Percentiles rank a stretch among this genome's conserved stretches.
Evolutionary conservation across 2,888 invertebrate species (phyloP).

Genomic region (Oligia strigilis): DNA sequence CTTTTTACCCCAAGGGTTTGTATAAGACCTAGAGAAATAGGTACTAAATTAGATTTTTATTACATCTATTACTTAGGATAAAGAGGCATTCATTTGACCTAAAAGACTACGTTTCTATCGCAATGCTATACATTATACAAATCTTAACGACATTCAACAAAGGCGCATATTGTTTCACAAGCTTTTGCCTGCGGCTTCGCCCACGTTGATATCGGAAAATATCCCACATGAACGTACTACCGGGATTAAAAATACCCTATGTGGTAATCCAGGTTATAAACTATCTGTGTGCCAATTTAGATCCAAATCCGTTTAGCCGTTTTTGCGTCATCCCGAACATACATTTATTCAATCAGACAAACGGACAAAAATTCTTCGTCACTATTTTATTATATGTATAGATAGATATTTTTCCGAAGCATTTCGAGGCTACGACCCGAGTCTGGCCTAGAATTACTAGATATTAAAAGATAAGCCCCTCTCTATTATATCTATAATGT

Average conservation of each 20-base stretch:
- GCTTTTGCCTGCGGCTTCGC: neutral
- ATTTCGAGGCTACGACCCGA: neutral
- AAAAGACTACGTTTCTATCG: slow-evolving; percentile 3
- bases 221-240: neutral
- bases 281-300: neutral
- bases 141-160: slow-evolving; percentile 17
- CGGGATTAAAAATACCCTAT: neutral
- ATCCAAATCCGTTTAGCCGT: neutral
- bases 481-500: slow-evolving; percentile 19
- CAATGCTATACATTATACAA: slow-evolving; percentile 29
- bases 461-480: slow-evolving; percentile 34
- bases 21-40: slow-evolving; percentile 5
- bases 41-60: slow-evolving; percentile 40
- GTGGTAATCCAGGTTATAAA: neutral
- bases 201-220: neutral
- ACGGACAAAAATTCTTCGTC: neutral
- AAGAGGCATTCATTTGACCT: slow-evolving; percentile 41
- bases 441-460: slow-evolving; percentile 23
- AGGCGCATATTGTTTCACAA: neutral
- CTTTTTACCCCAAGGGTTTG: neutral
- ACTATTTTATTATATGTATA: neutral
- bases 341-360: neutral
- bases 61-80: slow-evolving; percentile 37
- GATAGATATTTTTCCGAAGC: neutral
- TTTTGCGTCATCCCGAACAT: neutral